A percentile compares a stretch with the other conserved stretches of the same genome.
These are phyloP conservation scores for Solea senegalensis DNA, from an alignment of 2,113 vertebrate genomes.

Conservation along the genomic window DNA sequence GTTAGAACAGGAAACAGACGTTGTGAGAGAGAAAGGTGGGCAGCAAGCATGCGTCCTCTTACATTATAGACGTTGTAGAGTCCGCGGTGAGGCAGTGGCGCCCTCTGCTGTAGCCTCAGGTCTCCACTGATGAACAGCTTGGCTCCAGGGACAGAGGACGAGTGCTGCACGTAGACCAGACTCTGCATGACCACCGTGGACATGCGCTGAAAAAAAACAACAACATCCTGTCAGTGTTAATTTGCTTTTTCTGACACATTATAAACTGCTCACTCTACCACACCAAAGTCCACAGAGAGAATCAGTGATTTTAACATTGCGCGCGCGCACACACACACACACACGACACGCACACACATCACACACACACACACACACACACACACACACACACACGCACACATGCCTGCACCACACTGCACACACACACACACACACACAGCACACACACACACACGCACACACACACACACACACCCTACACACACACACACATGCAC, in stretches of 20 bases:
- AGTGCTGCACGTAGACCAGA: slow-evolving; percentile 89
- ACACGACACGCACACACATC: too few relatives aligned
- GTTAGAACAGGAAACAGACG: not conserved
- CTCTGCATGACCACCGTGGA: slow-evolving; percentile 94
- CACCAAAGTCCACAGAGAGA: too few relatives aligned
- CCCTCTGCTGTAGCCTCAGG: slow-evolving; percentile 89
- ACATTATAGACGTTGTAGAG: slow-evolving; percentile 90
- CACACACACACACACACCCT: too few relatives aligned
- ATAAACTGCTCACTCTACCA: not conserved
- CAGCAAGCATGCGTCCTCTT: slow-evolving; percentile 53
- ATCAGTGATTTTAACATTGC: too few relatives aligned
- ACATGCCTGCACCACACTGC: too few relatives aligned
- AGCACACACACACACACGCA: too few relatives aligned
- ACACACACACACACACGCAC: too few relatives aligned
- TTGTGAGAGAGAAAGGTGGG: not conserved
- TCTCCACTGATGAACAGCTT: slow-evolving; percentile 88
- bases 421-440: too few relatives aligned
- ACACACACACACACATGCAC: too few relatives aligned
- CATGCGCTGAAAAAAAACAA: slow-evolving; percentile 84
- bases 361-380: too few relatives aligned
- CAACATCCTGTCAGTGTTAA: slow-evolving; percentile 1
- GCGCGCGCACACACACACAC: too few relatives aligned
- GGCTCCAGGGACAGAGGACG: slow-evolving; percentile 87
- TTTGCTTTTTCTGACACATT: too few relatives aligned
- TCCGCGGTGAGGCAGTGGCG: slow-evolving; percentile 85